Base-by-base conservation (phyloP, 2,797 vertebrate species). In the Dryobates pubescens region DNA sequence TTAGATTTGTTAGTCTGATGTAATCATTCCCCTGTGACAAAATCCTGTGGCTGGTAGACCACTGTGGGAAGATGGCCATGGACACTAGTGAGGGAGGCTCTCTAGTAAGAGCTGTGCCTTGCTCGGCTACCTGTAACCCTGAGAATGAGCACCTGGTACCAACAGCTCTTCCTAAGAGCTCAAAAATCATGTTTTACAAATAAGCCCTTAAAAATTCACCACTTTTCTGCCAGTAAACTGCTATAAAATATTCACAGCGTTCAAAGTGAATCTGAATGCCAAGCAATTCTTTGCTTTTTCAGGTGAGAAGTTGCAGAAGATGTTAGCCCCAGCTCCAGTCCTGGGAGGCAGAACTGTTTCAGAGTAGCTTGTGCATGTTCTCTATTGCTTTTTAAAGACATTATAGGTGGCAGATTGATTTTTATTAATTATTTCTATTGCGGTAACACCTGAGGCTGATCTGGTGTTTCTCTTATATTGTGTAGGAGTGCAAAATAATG, bases 371-470 rank as follows among this genome's bases (percentile, higher is more conserved):
- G 45, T 73, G 43, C 30, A 32, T 62, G 62, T 32, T 92, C 43
- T 68, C 84, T 82, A 73, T 86, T 86, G 82, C 80, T 93, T 91
- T 93, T 94, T 93, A 95, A 96, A 94, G 90, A 77, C 58, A 88
- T 96, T 96, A 89, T 65, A 86, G 92, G 87, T 82, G 54, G 54
- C 90, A 86, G 89, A 88, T 92, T 95, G 89, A 89, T 91, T 95
- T 95, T 96, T 94, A 96, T 96, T 96, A 95, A 96, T 96, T 95
- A 95, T 94, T 95, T 92, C 82, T 74, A 68, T 71, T 74, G 65
- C 64, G 68, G 89, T 72, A 91, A 86, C 89, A 92, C 94, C 94
- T 94, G 93, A 91, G 93, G 95, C 92, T 93, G 94, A 86, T 89
- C 79, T 71, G 85, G 62, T 71, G 84, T 74, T 70, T 70, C 73